A percentile compares a stretch with the other conserved stretches of the same genome.
These are phyloP conservation scores for Pseudomyrmex gracilis DNA, from an alignment of 1,140 invertebrate genomes.

Conservation along the genomic window DNA sequence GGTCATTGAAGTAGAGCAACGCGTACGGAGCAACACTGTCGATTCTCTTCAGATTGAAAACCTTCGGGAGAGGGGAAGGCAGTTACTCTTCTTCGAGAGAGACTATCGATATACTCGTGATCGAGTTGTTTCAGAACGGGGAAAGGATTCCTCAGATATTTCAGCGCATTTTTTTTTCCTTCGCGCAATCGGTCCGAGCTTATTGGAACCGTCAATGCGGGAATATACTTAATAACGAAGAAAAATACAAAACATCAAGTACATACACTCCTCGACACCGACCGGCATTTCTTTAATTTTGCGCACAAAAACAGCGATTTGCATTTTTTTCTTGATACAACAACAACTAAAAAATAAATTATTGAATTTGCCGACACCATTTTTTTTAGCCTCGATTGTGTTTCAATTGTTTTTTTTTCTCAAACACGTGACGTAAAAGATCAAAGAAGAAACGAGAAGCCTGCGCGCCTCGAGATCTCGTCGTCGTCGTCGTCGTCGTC, in stretches of 20 bases:
- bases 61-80: neutral
- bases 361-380: neutral
- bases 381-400: neutral
- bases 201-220: neutral
- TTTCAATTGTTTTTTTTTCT: neutral
- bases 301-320: too few species aligned
- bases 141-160: neutral
- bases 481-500: too few species aligned
- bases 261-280: too few species aligned
- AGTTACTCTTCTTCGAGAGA: slow-evolving; percentile 33
- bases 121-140: slow-evolving; percentile 16
- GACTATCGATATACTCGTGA: slow-evolving; percentile 18
- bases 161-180: neutral
- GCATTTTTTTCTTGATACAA: neutral
- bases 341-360: neutral
- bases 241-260: too few species aligned
- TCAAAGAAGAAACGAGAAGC: slow-evolving; percentile 3
- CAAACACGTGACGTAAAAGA: neutral
- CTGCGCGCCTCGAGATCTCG: slow-evolving; percentile 40
- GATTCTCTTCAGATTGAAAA: slow-evolving; percentile 37
- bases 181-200: neutral
- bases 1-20: slow-evolving; percentile 62
- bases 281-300: neutral
- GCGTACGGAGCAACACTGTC: slow-evolving; percentile 38
- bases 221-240: too few species aligned